Evolutionary conservation across 2,797 vertebrate genomes (phyloP), one percentile per base, ranked within the genome.

Genomic region (Pyrocephalus nanus): DNA sequence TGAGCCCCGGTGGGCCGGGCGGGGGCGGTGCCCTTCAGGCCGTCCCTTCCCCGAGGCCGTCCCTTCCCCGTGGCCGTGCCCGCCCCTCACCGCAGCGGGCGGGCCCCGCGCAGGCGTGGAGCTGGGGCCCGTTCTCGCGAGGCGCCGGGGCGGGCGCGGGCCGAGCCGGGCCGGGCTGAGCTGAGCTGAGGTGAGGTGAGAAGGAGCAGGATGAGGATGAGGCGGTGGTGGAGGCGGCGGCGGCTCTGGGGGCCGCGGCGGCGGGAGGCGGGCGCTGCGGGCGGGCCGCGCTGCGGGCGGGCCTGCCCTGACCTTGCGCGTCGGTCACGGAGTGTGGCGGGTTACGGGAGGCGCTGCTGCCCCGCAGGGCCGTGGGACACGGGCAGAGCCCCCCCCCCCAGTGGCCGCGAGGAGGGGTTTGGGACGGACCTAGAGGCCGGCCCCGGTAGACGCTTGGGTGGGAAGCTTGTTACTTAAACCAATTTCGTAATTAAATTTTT

Each of bases 401-500:
- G 54, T 14, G 5, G 14, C 43, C n/a, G 22, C 6, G 27, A 18
- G 50, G 27, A 38, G n/a, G 20, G 50, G 29, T 58, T 5, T 29
- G n/a, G 21, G 15, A 36, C 26, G 42, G 22, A 45, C 0, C 6
- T 19, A n/a, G 5, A 8, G 4, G 9, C 1, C n/a, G 2, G 48
- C 2, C 13, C 27, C 2, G 40, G 8, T 3, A 2, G 36, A 4
- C 20, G 7, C 29, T 11, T 6, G 14, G 12, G 8, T 8, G 13
- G 43, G 10, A 9, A 11, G 30, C 15, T 38, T 34, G 1, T 13
- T 53, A 15, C 8, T 25, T 13, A 62, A 27, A 6, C 5, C 6
- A 7, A 0, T 13, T 26, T 53, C 51, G 15, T 4, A 15, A 0
- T 43, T 13, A 43, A 4, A 16, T 32, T 26, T 19, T 7, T 0